Percentiles rank a stretch among this genome's conserved stretches.
Conservation (phyloP, 2,113 vertebrate species). For the Peromyscus polionotus region DNA sequence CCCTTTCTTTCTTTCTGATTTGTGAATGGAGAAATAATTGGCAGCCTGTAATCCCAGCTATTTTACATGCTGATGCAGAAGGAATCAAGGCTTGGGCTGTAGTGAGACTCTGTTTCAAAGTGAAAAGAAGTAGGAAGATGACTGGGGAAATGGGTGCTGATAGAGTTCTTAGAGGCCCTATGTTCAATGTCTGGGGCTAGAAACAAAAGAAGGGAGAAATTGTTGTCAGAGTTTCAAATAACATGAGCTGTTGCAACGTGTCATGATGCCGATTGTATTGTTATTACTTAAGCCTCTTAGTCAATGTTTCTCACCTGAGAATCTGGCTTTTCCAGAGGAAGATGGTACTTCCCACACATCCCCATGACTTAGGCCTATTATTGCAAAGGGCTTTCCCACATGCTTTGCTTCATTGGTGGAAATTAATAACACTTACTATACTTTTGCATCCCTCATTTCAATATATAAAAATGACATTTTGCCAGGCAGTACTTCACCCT, state of each 20-base stretch:
- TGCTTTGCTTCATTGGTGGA: conserved; percentile 1
- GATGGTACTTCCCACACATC: not conserved
- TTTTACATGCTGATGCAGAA: not conserved
- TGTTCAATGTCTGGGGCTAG: not conserved
- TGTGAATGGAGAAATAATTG: not conserved
- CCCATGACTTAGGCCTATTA: not conserved
- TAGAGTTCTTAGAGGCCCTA: not conserved
- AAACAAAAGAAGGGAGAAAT: not conserved
- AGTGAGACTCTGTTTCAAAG: not conserved
- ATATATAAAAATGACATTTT: not conserved
- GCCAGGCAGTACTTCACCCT: not conserved
- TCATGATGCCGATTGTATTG: not conserved
- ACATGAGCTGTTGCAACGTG: not conserved
- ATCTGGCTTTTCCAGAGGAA: not conserved
- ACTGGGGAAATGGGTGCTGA: not conserved
- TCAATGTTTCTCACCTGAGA: not conserved
- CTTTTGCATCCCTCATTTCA: not conserved
- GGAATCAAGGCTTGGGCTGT: not conserved
- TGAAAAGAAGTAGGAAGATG: not conserved
- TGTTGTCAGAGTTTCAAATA: not conserved
- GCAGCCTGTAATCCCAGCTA: not conserved
- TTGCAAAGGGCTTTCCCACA: not conserved
- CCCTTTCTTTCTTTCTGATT: not conserved
- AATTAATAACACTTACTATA: conserved; percentile 6
- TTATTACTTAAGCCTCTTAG: not conserved